Percentiles rank a stretch among this genome's conserved stretches.
Conservation (phyloP, 2,888 invertebrate species). For the Stegana nigrithorax region DNA sequence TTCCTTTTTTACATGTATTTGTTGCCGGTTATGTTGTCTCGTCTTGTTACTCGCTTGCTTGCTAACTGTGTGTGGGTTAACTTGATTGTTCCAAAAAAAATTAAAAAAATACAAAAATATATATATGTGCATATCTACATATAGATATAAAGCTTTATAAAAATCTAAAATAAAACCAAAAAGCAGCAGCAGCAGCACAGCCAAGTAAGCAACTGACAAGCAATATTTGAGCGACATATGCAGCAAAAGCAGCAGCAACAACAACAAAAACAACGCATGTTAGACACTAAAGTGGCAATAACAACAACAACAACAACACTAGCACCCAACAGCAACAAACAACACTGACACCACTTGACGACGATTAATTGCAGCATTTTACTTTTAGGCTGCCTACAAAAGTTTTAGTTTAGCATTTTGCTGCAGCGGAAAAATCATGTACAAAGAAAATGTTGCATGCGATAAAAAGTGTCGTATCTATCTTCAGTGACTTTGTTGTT, state of each 20-base stretch:
- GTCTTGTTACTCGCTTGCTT: too few relatives aligned
- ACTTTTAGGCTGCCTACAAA: conserved; percentile 39
- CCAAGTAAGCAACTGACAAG: conserved; percentile 12
- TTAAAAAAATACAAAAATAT: background rate
- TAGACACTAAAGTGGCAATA: too few relatives aligned
- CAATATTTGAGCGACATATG: conserved; percentile 17
- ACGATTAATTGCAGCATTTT: conserved; percentile 53
- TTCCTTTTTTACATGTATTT: conserved; percentile 1
- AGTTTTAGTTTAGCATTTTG: too few relatives aligned
- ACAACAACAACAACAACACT: too few relatives aligned
- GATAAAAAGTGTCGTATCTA: conserved; percentile 13
- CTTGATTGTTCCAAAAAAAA: conserved; percentile 53
- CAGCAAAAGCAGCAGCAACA: background rate
- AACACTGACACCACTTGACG: conserved; percentile 7
- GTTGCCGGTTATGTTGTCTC: conserved; percentile 14
- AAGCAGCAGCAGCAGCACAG: too few relatives aligned
- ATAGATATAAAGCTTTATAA: too few relatives aligned
- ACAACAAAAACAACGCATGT: too few relatives aligned
- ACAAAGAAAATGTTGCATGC: conserved; percentile 48
- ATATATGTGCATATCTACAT: conserved; percentile 2
- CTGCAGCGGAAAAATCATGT: conserved; percentile 10
- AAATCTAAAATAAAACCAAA: too few relatives aligned
- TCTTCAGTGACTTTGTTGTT: conserved; percentile 31
- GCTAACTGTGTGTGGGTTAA: conserved; percentile 51
- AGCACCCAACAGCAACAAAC: background rate